Evolutionary conservation across 1,140 invertebrate species (phyloP).

Genomic region (Cheumatopsyche charites): DNA sequence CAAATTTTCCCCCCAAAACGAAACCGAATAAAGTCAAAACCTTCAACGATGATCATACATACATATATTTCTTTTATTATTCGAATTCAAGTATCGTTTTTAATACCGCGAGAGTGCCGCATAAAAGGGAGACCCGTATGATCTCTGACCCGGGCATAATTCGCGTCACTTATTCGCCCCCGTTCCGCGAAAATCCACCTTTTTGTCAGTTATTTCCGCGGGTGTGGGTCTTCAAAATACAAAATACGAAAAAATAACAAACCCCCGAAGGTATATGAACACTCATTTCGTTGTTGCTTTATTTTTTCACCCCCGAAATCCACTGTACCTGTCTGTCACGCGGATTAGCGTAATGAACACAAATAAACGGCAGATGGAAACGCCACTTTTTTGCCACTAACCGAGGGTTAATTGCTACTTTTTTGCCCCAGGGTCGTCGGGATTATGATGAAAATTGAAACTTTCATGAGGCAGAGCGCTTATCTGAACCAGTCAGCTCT

Average conservation of each 20-base stretch:
- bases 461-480: slow-evolving; percentile 3
- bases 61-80: not conserved
- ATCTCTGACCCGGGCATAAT: slow-evolving; percentile 28
- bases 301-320: not conserved
- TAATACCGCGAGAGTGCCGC: slow-evolving; percentile 11
- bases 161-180: slow-evolving; percentile 2
- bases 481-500: too few species aligned
- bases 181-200: not conserved
- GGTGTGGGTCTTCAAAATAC: too few species aligned
- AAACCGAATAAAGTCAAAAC: too few species aligned
- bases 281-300: not conserved
- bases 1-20: too few species aligned
- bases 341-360: slow-evolving; percentile 27
- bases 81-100: slow-evolving; percentile 19
- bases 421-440: not conserved
- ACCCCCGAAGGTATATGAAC: not conserved
- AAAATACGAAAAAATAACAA: too few species aligned
- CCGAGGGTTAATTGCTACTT: slow-evolving; percentile 9
- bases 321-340: slow-evolving; percentile 21
- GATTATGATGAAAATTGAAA: slow-evolving; percentile 23
- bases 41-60: too few species aligned
- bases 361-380: slow-evolving; percentile 22
- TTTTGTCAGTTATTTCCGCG: too few species aligned
- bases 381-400: not conserved
- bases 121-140: slow-evolving; percentile 4